These are phyloP conservation scores for Etheostoma cragini DNA, from an alignment of 2,113 vertebrate species.

Conservation along the genomic window DNA sequence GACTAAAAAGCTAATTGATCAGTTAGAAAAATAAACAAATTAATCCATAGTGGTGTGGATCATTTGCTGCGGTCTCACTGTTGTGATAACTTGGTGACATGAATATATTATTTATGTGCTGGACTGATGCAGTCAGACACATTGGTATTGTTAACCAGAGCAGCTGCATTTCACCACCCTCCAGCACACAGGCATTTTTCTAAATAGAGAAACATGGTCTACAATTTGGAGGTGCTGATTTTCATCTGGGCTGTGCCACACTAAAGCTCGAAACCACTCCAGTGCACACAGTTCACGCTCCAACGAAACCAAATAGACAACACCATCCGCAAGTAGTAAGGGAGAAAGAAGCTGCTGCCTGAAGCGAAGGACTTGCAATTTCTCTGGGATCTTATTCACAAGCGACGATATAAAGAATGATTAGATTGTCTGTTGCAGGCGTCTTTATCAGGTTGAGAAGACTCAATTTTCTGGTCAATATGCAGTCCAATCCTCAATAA, in stretches of 20 bases:
- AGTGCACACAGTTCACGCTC: slow-evolving; percentile 33
- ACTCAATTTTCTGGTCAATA: slow-evolving; percentile 26
- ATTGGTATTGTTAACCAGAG: slow-evolving; percentile 8
- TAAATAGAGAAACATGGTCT: not conserved
- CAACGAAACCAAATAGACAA: slow-evolving; percentile 43
- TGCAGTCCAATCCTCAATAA: slow-evolving; percentile 8
- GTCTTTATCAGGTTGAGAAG: slow-evolving; percentile 12
- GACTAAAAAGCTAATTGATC: not conserved
- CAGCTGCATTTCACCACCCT: slow-evolving; percentile 19
- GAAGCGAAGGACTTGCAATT: slow-evolving; percentile 19
- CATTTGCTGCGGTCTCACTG: not conserved
- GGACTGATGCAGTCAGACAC: not conserved
- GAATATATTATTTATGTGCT: slow-evolving; percentile 7
- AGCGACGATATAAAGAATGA: slow-evolving; percentile 35
- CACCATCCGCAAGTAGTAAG: slow-evolving; percentile 25
- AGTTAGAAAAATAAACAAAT: not conserved
- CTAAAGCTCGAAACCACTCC: slow-evolving; percentile 7
- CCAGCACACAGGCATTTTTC: slow-evolving; percentile 1
- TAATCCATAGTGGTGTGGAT: not conserved
- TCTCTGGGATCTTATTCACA: slow-evolving; percentile 27
- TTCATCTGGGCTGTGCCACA: slow-evolving; percentile 16
- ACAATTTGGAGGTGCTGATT: slow-evolving; percentile 11
- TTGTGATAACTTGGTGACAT: not conserved
- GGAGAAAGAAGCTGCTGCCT: slow-evolving; percentile 17
- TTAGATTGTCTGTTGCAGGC: slow-evolving; percentile 5